Evolutionary conservation across 1,140 invertebrate genomes (phyloP).

Genomic region (Cardiocondyla obscurior): DNA sequence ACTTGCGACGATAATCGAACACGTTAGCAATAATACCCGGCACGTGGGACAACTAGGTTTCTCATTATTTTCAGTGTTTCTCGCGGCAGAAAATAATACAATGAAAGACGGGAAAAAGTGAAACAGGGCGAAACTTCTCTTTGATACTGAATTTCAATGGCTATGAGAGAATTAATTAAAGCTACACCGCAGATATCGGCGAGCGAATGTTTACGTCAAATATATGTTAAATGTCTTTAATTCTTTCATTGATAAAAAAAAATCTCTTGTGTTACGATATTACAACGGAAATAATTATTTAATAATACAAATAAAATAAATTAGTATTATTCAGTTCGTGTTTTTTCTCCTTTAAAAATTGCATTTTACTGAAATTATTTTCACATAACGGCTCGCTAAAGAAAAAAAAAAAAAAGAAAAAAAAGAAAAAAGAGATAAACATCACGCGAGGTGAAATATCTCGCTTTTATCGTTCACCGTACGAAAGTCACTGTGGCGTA

Average conservation of each 20-base stretch:
- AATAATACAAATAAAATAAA: neutral
- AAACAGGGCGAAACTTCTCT: neutral
- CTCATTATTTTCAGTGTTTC: neutral
- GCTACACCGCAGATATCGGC: neutral
- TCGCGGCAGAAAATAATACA: neutral
- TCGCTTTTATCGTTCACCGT: neutral
- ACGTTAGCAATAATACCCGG: constrained; percentile 5
- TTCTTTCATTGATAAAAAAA: neutral
- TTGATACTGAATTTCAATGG: neutral
- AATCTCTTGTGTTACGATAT: neutral
- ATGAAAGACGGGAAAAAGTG: too few species aligned
- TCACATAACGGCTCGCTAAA: neutral
- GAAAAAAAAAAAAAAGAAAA: constrained; percentile 21
- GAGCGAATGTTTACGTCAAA: neutral
- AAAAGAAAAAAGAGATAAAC: too few species aligned
- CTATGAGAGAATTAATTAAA: neutral
- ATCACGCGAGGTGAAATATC: neutral
- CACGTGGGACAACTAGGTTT: neutral
- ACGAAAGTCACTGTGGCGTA: constrained; percentile 20
- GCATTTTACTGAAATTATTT: neutral
- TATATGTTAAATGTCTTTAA: neutral
- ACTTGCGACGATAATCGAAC: constrained; percentile 30
- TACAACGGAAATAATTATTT: neutral
- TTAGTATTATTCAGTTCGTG: neutral
- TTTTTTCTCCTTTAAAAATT: neutral